These are phyloP conservation scores for Cerastis rubricosa DNA, from an alignment of 2,888 invertebrate genomes.

Conservation along the genomic window DNA sequence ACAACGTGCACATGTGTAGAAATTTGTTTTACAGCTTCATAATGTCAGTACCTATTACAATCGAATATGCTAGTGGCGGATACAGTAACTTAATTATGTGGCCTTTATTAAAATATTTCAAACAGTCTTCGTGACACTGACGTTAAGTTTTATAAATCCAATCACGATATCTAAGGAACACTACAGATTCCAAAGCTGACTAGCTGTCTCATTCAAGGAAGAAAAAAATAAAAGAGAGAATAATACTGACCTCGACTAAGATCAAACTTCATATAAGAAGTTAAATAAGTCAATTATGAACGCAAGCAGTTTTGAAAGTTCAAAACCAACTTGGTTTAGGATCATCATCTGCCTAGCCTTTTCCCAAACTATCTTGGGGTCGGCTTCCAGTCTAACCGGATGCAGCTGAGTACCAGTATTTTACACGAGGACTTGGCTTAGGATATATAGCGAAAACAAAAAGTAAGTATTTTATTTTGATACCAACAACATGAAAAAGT, in stretches of 20 bases:
- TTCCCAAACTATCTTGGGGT: no score
- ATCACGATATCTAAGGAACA: slow-evolving; percentile 47
- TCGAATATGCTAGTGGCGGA: neutral
- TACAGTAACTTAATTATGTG: slow-evolving; percentile 9
- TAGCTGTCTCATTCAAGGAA: slow-evolving; percentile 35
- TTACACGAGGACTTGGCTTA: slow-evolving; percentile 37
- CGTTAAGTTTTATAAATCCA: slow-evolving; percentile 57
- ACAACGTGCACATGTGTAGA: neutral
- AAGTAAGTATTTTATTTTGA: neutral
- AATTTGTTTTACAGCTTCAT: neutral
- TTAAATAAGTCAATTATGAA: neutral
- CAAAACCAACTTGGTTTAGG: slow-evolving; percentile 25
- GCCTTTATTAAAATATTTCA: slow-evolving; percentile 39
- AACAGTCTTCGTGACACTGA: slow-evolving; percentile 56
- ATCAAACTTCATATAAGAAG: neutral
- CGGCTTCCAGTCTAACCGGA: no score
- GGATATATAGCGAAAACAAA: slow-evolving; percentile 43
- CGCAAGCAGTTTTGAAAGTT: slow-evolving; percentile 7
- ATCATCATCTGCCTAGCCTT: no score
- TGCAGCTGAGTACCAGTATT: no score
- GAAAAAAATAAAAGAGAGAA: neutral
- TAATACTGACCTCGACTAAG: no score
- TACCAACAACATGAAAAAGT: slow-evolving; percentile 53
- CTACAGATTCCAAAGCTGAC: slow-evolving; percentile 25
- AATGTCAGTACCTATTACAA: neutral